phyloP scores from a whole-genome alignment of 2,113 vertebrate species.

The Gavialis gangeticus region DNA sequence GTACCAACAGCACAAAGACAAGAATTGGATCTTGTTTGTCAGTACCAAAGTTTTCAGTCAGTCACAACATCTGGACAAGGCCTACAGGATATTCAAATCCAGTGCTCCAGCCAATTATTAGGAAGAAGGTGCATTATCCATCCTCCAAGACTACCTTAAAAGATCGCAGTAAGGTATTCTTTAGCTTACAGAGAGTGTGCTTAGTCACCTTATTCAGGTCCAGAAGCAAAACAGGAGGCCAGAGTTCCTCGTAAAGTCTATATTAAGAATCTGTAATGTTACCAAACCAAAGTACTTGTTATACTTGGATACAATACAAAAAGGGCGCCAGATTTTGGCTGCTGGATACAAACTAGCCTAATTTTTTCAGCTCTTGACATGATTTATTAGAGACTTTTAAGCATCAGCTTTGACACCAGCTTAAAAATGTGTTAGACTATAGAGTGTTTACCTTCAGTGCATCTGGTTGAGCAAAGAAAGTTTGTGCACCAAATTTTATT shows the following conservation, averaged over 20 bases:
- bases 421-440: not conserved
- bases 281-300: not conserved
- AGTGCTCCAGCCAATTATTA: not conserved
- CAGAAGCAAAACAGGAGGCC: not conserved
- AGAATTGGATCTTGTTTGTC: not conserved
- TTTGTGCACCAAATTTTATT: constrained; percentile 81
- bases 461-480: constrained; percentile 90
- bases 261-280: not conserved
- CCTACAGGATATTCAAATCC: not conserved
- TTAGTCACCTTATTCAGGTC: not conserved
- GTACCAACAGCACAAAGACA: not conserved
- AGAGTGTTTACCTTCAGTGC: constrained; percentile 87
- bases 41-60: too few species aligned
- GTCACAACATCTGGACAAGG: too few species aligned
- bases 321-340: not conserved
- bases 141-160: not conserved
- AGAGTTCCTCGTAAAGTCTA: not conserved
- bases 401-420: not conserved
- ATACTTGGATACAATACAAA: not conserved
- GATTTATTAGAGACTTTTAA: not conserved
- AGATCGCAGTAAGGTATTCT: not conserved
- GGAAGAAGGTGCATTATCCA: not conserved
- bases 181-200: not conserved
- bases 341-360: too few species aligned
- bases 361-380: not conserved